These are phyloP conservation scores for Meiosimyza platycephala DNA, from an alignment of 2,888 invertebrate species.

Conservation along the genomic window DNA sequence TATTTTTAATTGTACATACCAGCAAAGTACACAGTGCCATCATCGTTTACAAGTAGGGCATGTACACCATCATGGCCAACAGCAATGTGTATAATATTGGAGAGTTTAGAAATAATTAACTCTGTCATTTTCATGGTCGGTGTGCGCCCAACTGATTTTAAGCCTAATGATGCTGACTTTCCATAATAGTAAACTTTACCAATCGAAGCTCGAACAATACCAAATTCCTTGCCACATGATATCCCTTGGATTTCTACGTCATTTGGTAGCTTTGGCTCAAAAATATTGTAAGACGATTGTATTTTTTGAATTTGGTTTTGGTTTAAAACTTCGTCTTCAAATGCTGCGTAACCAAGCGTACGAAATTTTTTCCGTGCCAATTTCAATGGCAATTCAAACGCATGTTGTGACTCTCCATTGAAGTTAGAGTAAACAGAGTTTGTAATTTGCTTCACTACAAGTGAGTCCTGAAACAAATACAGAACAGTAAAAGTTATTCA, in stretches of 20 bases:
- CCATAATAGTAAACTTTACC: slow-evolving; percentile 92
- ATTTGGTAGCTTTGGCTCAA: slow-evolving; percentile 72
- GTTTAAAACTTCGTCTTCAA: slow-evolving; percentile 74
- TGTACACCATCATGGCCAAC: slow-evolving; percentile 95
- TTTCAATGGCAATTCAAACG: slow-evolving; percentile 77
- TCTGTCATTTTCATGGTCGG: slow-evolving; percentile 69
- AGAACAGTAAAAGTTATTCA: not conserved
- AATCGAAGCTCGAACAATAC: slow-evolving; percentile 82
- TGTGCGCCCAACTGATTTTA: slow-evolving; percentile 72
- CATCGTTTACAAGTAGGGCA: slow-evolving; percentile 90
- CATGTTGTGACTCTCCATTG: slow-evolving; percentile 52
- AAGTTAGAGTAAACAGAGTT: slow-evolving; percentile 68
- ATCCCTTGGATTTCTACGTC: slow-evolving; percentile 86
- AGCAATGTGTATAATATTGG: slow-evolving; percentile 81
- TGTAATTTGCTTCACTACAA: slow-evolving; percentile 76
- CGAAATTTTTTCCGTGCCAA: slow-evolving; percentile 84
- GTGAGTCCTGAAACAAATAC: slow-evolving; percentile 73
- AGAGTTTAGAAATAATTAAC: slow-evolving; percentile 76
- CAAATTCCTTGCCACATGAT: slow-evolving; percentile 91
- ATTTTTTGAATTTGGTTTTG: slow-evolving; percentile 67
- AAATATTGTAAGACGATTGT: slow-evolving; percentile 70
- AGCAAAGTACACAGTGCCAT: slow-evolving; percentile 88
- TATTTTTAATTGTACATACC: slow-evolving; percentile 56
- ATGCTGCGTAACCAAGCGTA: slow-evolving; percentile 77
- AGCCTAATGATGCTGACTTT: slow-evolving; percentile 86